Percentiles rank a stretch among this genome's conserved stretches.
phyloP scores from a whole-genome alignment of 1,140 invertebrate genomes.

The Phymastichus coffea region DNA sequence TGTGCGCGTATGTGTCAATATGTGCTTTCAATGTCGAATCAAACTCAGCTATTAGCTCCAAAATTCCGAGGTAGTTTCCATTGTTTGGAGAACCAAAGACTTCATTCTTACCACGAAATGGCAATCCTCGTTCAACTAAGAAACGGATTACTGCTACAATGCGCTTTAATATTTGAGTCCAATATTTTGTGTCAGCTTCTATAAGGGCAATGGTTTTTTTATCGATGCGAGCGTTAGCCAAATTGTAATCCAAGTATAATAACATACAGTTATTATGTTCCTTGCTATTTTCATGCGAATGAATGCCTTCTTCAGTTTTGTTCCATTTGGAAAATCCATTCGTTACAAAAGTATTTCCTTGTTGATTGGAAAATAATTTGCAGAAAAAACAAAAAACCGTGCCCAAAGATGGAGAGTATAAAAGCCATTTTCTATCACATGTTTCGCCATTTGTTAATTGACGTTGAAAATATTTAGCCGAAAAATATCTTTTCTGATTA shows the following conservation, averaged over 20 bases:
- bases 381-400: conserved; percentile 15
- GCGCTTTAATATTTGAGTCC: conserved; percentile 14
- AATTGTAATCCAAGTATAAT: not conserved
- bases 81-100: conserved; percentile 32
- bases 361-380: conserved; percentile 17
- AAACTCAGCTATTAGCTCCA: conserved; percentile 34
- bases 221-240: not conserved
- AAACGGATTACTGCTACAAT: conserved; percentile 20
- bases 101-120: conserved; percentile 34
- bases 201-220: not conserved
- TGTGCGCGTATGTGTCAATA: conserved; percentile 40
- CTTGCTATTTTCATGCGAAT: not conserved
- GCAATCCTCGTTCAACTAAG: conserved; percentile 28
- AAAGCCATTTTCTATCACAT: conserved; percentile 3
- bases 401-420: conserved; percentile 11
- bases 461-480: not conserved
- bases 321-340: conserved; percentile 19
- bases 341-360: conserved; percentile 2
- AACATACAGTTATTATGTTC: conserved; percentile 9
- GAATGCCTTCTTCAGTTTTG: not conserved
- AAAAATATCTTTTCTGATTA: conserved; percentile 2
- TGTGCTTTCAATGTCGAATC: conserved; percentile 41
- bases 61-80: conserved; percentile 35
- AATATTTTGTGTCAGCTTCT: conserved; percentile 18
- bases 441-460: conserved; percentile 5